These are phyloP conservation scores for Acanthococcus lagerstroemiae DNA, from an alignment of 2,888 invertebrate species.

Conservation along the genomic window DNA sequence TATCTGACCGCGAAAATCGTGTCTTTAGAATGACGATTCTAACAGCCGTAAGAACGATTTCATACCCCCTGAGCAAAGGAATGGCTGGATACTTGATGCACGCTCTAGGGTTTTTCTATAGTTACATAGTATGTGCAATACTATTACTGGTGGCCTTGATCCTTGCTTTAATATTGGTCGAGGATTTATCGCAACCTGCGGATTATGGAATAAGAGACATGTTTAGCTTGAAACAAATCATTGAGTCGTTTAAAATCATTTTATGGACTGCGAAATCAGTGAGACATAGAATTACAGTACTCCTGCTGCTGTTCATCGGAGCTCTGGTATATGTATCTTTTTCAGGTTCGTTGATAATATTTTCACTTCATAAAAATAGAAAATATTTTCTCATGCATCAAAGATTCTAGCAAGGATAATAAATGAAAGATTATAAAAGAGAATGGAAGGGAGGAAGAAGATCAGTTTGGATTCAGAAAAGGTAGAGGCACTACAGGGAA, in stretches of 20 bases:
- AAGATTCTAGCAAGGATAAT: too few relatives aligned
- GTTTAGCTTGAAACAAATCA: neutral
- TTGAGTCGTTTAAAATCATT: neutral
- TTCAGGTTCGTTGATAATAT: too few relatives aligned
- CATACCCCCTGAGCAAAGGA: neutral
- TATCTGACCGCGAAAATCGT: neutral
- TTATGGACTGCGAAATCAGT: neutral
- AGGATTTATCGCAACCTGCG: neutral
- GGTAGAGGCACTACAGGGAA: too few relatives aligned
- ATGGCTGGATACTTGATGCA: conserved; percentile 5
- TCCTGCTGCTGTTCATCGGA: neutral
- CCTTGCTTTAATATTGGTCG: neutral
- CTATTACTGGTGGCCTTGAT: neutral
- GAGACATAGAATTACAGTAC: neutral
- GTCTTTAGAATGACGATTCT: neutral
- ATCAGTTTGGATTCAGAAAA: too few relatives aligned
- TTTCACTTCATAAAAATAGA: too few relatives aligned
- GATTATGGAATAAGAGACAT: neutral
- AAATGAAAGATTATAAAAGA: too few relatives aligned
- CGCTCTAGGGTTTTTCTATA: conserved; percentile 4
- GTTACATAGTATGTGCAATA: conserved; percentile 3
- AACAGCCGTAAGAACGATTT: neutral
- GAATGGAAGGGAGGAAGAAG: too few relatives aligned
- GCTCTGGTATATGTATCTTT: neutral
- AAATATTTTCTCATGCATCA: too few relatives aligned